Evolutionary conservation across 2,888 invertebrate genomes (phyloP), one percentile per base, ranked within the genome.

Genomic region (Lochmaea capreae): DNA sequence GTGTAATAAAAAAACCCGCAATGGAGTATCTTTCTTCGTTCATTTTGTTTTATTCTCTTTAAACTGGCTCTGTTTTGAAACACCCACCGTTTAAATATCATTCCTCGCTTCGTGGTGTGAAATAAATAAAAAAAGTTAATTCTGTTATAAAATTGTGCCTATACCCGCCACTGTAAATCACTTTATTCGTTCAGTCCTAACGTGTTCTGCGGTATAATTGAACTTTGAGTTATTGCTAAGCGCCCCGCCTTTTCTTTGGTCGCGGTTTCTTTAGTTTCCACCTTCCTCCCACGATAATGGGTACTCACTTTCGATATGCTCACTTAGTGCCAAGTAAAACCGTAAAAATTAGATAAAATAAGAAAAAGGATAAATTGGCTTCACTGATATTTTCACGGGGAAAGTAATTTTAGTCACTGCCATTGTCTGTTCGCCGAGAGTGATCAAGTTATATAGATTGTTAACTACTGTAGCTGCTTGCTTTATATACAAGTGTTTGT

Each of bases 121-220:
- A 61, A 61, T 39, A 61, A 26, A 59, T 39, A 61, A 58, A 61
- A 39, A 39, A 39, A n/a, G 61, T 61, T 61, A 61, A 61, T 61
- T 61, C 61, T 61, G 26, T 61, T 39, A 61, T 61, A 61, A 61
- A 39, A 39, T 14, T 61, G n/a, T 61, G n/a, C 39, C 39, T 39
- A 42, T 58, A 69, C 67, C 67, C 76, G 76, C 78, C 77, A 76
- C 74, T 77, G 74, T 61, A 73, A 84, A 84, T 84, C 85, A 84
- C 84, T 84, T 84, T 83, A 81, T 81, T 70, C 73, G 16, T 63
- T 54, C 54, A 67, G 72, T 77, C 80, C 80, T 80, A 82, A 82
- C 83, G 82, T 82, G 82, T 82, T 84, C 81, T 79, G 84, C 85
- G 85, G 85, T 84, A 80, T 85, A 86, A 85, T 86, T 86, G 86